A percentile compares a stretch with the other conserved stretches of the same genome.
These are phyloP conservation scores for Oikopleura dioica DNA, from an alignment of 23 tunicate genomes.

Conservation along the genomic window DNA sequence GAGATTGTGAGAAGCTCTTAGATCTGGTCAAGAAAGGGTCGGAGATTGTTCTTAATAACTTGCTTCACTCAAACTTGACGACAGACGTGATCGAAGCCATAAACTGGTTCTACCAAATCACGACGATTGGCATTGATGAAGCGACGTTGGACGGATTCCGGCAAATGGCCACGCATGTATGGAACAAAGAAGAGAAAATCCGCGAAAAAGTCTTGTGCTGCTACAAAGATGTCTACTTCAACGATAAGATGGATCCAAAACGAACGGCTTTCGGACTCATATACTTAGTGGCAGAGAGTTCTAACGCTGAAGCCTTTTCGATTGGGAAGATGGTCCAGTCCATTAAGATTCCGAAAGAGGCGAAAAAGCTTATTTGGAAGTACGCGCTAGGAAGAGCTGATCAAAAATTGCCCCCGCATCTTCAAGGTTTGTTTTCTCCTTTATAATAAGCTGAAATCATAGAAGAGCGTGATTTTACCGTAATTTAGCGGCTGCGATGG, in stretches of 20 bases:
- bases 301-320: neutral
- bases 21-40: neutral
- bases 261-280: neutral
- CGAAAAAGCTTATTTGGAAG: neutral
- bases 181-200: conserved; percentile 1
- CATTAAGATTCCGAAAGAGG: neutral
- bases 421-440: no score
- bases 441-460: no score
- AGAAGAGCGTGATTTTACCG: no score
- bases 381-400: neutral
- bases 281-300: neutral
- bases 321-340: neutral
- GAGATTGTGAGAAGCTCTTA: neutral
- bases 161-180: neutral
- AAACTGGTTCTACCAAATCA: neutral
- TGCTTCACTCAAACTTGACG: neutral
- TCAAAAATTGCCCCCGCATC: neutral
- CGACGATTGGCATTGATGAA: neutral
- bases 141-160: neutral
- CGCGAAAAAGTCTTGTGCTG: neutral
- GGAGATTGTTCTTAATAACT: neutral
- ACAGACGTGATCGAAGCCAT: neutral
- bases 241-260: neutral
- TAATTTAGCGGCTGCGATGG: no score
- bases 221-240: conserved; percentile 5